Percentiles rank a stretch among this genome's conserved stretches.
Conservation (phyloP, 2,888 invertebrate species). For the Eupithecia tripunctaria region DNA sequence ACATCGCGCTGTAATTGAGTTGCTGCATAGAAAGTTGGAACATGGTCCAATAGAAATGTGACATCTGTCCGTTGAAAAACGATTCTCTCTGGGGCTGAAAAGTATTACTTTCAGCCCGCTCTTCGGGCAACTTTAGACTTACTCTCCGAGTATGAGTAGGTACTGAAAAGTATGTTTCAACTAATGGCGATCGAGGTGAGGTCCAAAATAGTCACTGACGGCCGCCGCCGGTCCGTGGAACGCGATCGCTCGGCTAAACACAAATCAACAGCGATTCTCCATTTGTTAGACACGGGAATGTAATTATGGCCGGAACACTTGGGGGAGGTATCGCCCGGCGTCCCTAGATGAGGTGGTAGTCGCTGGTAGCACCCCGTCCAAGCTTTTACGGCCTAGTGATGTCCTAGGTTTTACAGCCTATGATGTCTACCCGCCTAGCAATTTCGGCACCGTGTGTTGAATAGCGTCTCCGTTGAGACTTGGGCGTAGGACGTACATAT, state of each 20-base stretch:
- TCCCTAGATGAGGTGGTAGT: constrained; percentile 31
- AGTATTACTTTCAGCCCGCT: no score
- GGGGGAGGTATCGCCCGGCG: constrained; percentile 59
- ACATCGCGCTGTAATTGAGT: no score
- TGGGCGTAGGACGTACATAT: neutral
- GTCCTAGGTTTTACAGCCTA: neutral
- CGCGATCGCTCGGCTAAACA: constrained; percentile 77
- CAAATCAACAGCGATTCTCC: constrained; percentile 86
- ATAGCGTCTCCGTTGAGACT: no score
- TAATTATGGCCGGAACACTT: constrained; percentile 84
- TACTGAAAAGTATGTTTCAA: neutral
- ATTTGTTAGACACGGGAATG: constrained; percentile 86
- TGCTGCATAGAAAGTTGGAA: no score
- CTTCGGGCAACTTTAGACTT: no score
- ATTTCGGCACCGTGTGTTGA: neutral
- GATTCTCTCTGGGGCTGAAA: no score
- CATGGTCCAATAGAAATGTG: no score
- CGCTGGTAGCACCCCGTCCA: constrained; percentile 65
- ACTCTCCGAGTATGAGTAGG: no score
- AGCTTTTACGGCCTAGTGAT: constrained; percentile 29
- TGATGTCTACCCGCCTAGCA: neutral
- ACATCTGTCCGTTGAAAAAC: no score
- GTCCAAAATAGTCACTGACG: constrained; percentile 28
- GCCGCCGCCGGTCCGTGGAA: constrained; percentile 50
- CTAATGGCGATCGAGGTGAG: constrained; percentile 10